Conservation (phyloP, 2,888 invertebrate genomes). For the Orthonevra nobilis region DNA sequence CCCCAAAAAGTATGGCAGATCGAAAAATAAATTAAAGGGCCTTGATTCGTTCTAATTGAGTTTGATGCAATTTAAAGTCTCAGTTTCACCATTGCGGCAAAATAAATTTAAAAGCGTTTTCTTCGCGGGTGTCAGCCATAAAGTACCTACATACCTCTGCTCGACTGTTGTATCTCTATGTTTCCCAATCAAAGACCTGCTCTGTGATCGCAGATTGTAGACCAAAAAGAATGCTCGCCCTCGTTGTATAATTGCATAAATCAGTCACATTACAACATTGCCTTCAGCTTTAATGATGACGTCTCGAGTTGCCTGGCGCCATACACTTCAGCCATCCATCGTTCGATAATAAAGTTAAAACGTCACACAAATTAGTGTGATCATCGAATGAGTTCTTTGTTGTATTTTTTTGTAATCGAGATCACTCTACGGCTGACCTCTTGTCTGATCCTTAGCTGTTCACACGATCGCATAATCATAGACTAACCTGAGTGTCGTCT, state of each 20-base stretch:
- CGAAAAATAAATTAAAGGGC: no score
- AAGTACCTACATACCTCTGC: no score
- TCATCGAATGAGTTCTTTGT: slow-evolving; percentile 36
- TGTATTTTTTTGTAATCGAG: slow-evolving; percentile 17
- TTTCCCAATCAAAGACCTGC: no score
- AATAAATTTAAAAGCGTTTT: no score
- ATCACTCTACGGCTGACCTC: slow-evolving; percentile 36
- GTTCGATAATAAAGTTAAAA: slow-evolving; percentile 32
- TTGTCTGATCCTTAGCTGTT: slow-evolving; percentile 39
- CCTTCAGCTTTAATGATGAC: slow-evolving; percentile 39
- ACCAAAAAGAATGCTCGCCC: background rate
- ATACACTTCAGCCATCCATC: slow-evolving; percentile 12
- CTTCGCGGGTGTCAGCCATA: no score
- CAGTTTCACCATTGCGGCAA: no score
- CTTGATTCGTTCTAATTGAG: no score
- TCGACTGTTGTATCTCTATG: no score
- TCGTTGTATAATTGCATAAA: slow-evolving; percentile 26
- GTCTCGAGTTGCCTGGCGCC: slow-evolving; percentile 51
- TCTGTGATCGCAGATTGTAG: no score
- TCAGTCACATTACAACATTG: slow-evolving; percentile 32
- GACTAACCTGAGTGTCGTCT: slow-evolving; percentile 47
- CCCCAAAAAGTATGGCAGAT: no score
- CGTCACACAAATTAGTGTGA: slow-evolving; percentile 63
- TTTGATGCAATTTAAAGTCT: no score
- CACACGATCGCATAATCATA: slow-evolving; percentile 48